Base-by-base conservation (phyloP, 2,888 invertebrate species). In the Bugula neritina region DNA sequence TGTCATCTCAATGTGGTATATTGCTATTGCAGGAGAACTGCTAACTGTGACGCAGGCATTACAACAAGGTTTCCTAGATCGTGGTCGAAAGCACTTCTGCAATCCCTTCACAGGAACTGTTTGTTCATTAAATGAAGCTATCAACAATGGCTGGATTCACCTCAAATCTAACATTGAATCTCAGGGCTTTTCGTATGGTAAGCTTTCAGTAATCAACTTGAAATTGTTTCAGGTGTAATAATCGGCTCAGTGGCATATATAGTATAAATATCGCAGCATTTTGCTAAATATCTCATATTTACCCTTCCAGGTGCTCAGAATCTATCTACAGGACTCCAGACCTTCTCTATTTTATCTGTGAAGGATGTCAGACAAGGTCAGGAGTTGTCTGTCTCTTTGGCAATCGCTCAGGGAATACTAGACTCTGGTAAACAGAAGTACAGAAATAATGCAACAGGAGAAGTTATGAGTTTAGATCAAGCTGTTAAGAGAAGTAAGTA, bases 401-500 rank as follows among this genome's bases (percentile, higher is more conserved):
- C 94, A 52, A 93, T 97, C 78, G 93, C 93, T 82, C 89, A 90
- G 79, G 94, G 95, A 82, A 88, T 96, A 63, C 90, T 90, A 82
- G 94, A 95, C 80, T 92, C 94, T 13, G 93, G 93, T 82, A 90
- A 90, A 84, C 81, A 91, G 89, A 81, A 89, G 88, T 84, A 96
- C 74, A 76, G 73, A 29, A 80, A 84, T 73, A 80, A 78, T 89
- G 91, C 73, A 75, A 90, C 90, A 76, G 88, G 89, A 23, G 79
- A 82, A 75, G 74, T 75, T 1, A 88, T 92, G 74, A 85, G 90
- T 0, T 86, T 93, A 31, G 89, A 90, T 69, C 90, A 92, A 81
- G 93, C 94, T 1, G 89, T 90, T 75, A 85, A 87, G 74, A 86
- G 87, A 79, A 92, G 91, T 13, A 90, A 92, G 63, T 63, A 5